These are phyloP conservation scores for Bathynomus jamesi DNA, from an alignment of 1,140 invertebrate genomes.

Conservation along the genomic window DNA sequence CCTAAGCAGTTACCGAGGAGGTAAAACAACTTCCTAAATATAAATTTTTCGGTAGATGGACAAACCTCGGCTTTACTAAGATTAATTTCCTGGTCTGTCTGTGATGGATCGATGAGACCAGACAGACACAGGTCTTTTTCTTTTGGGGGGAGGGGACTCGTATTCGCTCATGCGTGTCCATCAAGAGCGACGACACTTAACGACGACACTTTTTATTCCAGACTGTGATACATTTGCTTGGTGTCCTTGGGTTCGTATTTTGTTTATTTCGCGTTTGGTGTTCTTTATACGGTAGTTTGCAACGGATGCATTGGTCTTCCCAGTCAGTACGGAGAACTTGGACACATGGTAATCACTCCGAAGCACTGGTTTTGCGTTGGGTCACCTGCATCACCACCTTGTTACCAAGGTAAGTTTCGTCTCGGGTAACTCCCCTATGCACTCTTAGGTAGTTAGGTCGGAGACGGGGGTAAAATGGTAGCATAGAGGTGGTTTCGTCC, in stretches of 20 bases:
- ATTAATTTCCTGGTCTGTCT: too few species aligned
- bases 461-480: too few species aligned
- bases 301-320: slow-evolving; percentile 68
- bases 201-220: slow-evolving; percentile 48
- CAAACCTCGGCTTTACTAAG: too few species aligned
- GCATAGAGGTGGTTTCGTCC: too few species aligned
- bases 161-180: neutral
- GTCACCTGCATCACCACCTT: slow-evolving; percentile 68
- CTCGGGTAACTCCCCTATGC: neutral
- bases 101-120: neutral
- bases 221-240: slow-evolving; percentile 75
- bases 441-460: too few species aligned
- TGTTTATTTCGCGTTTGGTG: slow-evolving; percentile 73
- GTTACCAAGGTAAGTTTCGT: slow-evolving; percentile 64
- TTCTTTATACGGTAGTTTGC: slow-evolving; percentile 73
- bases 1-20: too few species aligned
- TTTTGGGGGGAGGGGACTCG: neutral
- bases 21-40: too few species aligned
- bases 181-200: neutral
- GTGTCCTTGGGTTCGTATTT: slow-evolving; percentile 59
- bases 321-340: slow-evolving; percentile 79
- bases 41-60: too few species aligned
- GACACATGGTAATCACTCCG: slow-evolving; percentile 61
- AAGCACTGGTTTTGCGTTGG: slow-evolving; percentile 72
- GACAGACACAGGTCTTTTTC: neutral